Evolutionary conservation across 2,888 invertebrate species (phyloP).

Genomic region (Mimumesa dahlbomi): DNA sequence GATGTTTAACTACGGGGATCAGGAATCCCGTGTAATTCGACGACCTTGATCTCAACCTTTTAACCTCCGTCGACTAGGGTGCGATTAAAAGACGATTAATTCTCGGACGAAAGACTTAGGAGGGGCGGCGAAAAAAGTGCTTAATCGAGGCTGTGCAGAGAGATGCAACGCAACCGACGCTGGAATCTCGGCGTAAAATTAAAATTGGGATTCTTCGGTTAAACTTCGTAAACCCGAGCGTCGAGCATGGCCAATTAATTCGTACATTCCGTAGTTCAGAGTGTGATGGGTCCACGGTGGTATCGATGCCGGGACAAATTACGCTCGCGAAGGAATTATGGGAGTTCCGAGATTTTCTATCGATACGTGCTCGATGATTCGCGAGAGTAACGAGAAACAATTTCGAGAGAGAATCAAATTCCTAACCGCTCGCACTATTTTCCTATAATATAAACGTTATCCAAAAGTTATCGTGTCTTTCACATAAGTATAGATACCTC

Average conservation of each 20-base stretch:
- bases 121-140: conserved; percentile 1
- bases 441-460: no score
- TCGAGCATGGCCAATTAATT: conserved; percentile 30
- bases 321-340: background rate
- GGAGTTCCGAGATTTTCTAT: no score
- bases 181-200: conserved; percentile 24
- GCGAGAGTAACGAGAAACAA: no score
- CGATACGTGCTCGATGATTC: no score
- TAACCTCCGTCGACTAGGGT: background rate
- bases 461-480: no score
- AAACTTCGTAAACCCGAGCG: conserved; percentile 6
- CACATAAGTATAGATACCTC: no score
- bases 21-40: background rate
- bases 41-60: background rate
- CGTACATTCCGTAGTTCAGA: conserved; percentile 3
- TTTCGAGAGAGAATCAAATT: no score
- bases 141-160: conserved; percentile 3
- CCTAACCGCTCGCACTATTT: no score
- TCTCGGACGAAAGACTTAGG: background rate
- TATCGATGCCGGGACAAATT: background rate
- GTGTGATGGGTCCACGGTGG: background rate
- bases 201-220: conserved; percentile 41
- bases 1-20: no score
- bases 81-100: conserved; percentile 42
- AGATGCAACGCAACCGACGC: background rate